Base-by-base conservation (phyloP, 2,888 invertebrate genomes). In the Phortica okadai region DNA sequence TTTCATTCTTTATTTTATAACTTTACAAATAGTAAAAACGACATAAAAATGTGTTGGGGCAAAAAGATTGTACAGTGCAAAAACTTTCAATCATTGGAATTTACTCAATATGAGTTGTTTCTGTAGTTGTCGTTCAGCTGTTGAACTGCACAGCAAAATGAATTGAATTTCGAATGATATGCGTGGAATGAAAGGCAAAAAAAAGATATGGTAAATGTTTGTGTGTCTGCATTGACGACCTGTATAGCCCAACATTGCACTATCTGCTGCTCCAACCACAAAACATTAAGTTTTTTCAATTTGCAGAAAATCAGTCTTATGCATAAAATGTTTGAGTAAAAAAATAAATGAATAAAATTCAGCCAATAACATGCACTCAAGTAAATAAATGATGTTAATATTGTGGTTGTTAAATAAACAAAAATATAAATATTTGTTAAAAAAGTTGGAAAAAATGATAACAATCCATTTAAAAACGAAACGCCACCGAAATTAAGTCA, bases 51-150 rank as follows among this genome's bases (percentile, higher is more conserved):
- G 50, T 64, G 10, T 33, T 21, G 50, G 50, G 25, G 64, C 21
- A 25, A 62, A 62, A 62, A 21, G n/a, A 56, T 56, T 56, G 14
- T 62, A 6, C 14, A 45, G 69, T 45, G 45, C 42, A 66, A 56
- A 70, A 72, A 72, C 33, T 72, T 72, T 72, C 70, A 72, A 72
- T 72, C 70, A 72, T 72, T 54, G 54, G 70, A 72, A 72, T 72
- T 72, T 50, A 25, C 69, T 70, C 69, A 50, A 70, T 70, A 50
- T 70, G 50, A 50, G 50, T 70, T 70, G 69, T 25, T 70, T n/a
- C 45, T 70, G 69, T 21, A 45, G 45, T 45, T 69, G 45, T 42
- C 4, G 44, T 16, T 69, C 67, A 16, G 41, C 66, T 66, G 33
- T 66, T 66, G 66, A 66, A 41, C 66, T 69, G 45, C 45, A 21